Percentiles rank a stretch among this genome's conserved stretches.
Evolutionary conservation across 2,888 invertebrate species (phyloP).

Genomic region (Sisyra nigra): DNA sequence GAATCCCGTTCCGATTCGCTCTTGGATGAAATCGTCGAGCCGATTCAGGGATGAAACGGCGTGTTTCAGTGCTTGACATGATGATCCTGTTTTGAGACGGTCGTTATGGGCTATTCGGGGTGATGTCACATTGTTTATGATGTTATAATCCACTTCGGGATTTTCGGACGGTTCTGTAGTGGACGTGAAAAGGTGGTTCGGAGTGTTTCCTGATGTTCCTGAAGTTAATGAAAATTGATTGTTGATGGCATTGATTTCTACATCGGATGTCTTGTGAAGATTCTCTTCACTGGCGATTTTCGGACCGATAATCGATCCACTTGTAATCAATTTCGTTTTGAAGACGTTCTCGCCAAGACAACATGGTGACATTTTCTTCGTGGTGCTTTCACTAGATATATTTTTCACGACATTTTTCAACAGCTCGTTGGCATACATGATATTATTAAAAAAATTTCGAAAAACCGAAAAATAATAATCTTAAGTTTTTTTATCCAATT

Average conservation of each 20-base stretch:
- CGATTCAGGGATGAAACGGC: conserved; percentile 85
- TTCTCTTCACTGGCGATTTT: no score
- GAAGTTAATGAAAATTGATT: no score
- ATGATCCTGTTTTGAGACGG: conserved; percentile 50
- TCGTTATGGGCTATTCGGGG: conserved; percentile 18
- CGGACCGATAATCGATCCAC: no score
- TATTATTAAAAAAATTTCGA: conserved; percentile 1
- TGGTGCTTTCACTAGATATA: not conserved
- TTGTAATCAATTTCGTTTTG: not conserved
- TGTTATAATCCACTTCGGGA: no score
- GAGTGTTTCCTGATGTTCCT: no score
- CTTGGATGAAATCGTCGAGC: conserved; percentile 83
- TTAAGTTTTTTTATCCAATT: conserved; percentile 26
- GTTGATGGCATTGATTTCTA: no score
- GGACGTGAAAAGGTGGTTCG: no score
- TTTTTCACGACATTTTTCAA: conserved; percentile 4
- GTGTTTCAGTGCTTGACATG: conserved; percentile 78
- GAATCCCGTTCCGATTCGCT: conserved; percentile 89
- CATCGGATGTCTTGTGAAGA: no score
- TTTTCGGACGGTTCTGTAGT: no score
- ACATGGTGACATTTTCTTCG: no score
- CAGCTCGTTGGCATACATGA: not conserved
- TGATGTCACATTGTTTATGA: not conserved
- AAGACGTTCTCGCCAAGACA: not conserved
- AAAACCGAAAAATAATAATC: conserved; percentile 1